Evolutionary conservation across 2,888 invertebrate species (phyloP), one percentile per base, ranked within the genome.

Genomic region (Acleris emargana): DNA sequence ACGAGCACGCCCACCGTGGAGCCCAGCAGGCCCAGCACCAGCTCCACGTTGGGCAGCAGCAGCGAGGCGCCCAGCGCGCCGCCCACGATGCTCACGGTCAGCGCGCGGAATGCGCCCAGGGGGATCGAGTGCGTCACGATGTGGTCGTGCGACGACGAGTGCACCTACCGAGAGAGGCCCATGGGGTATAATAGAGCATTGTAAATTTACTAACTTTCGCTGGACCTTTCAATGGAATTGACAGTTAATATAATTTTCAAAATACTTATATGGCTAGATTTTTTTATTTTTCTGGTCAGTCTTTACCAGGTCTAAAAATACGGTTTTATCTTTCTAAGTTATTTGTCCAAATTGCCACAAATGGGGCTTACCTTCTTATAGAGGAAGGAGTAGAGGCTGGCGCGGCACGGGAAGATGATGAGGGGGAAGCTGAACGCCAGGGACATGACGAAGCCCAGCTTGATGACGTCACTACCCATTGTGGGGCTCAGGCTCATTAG

Each of bases 401-500:
- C 97, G 67, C 99, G 93, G 81, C 99, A 99, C 0, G 99, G 99
- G 87, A 99, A 99, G 83, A 99, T 97, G 74, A 98, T 97, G 71
- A 99, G 94, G 1, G 99, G 99, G 89, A 99, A 99, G 80, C 99
- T 99, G 83, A 98, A 97, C 17, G 98, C 98, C 38, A 99, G 95
- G 0, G 99, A 98, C 76, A 99, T 92, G 9, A 99, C 96, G 91
- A 99, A 99, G 28, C 98, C 98, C 70, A 99, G 93, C 93, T 99
- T 99, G 78, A 99, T 97, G 66, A 97, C 94, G 87, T 99, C 97
- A 74, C 97, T 97, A 45, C 96, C 94, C 80, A 96, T 91, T 3
- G 97, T 96, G 0, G 96, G 95, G 38, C 96, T 94, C 75, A 99
- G 95, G 83, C 96, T 97, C 84, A 98, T 94, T 70, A 99, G 93